Percentiles rank a stretch among this genome's conserved stretches.
Evolutionary conservation across 2,888 invertebrate species (phyloP).

Genomic region (Sclerodermus sp.): DNA sequence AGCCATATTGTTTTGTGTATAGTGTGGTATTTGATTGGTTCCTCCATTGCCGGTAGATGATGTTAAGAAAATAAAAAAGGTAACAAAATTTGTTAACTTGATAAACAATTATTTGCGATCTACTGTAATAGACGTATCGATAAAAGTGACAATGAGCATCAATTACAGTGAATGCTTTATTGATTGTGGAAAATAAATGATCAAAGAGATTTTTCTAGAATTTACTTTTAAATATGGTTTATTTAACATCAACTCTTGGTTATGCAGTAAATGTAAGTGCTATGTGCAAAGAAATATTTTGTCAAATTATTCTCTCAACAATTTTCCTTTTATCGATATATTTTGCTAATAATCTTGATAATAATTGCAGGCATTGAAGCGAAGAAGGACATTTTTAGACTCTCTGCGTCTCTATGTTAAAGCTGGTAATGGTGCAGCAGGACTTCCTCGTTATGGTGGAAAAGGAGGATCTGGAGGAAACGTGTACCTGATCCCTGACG

Average conservation of each 20-base stretch:
- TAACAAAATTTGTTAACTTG: too few relatives aligned
- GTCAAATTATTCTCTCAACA: too few relatives aligned
- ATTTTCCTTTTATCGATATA: neutral
- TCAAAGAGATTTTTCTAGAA: too few relatives aligned
- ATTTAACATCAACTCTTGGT: constrained; percentile 57
- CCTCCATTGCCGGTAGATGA: too few relatives aligned
- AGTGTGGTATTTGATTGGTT: too few relatives aligned
- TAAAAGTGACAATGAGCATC: too few relatives aligned
- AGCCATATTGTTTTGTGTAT: too few relatives aligned
- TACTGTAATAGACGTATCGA: too few relatives aligned
- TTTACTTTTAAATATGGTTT: constrained; percentile 57
- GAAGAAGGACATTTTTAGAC: constrained; percentile 71
- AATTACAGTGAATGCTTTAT: too few relatives aligned
- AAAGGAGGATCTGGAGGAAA: constrained; percentile 90
- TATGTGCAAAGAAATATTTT: neutral
- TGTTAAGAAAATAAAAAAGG: too few relatives aligned
- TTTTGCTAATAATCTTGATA: neutral
- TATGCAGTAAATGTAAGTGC: constrained; percentile 57
- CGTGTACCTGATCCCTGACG: constrained; percentile 72
- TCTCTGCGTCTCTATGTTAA: constrained; percentile 75
- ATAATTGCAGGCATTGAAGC: constrained; percentile 42
- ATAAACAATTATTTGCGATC: too few relatives aligned
- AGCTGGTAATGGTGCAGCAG: constrained; percentile 83
- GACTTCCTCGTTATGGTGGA: constrained; percentile 81
- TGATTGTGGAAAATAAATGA: too few relatives aligned